Evolutionary conservation across 2,888 invertebrate species (phyloP).

Genomic region (Hirtodrosophila confusa): DNA sequence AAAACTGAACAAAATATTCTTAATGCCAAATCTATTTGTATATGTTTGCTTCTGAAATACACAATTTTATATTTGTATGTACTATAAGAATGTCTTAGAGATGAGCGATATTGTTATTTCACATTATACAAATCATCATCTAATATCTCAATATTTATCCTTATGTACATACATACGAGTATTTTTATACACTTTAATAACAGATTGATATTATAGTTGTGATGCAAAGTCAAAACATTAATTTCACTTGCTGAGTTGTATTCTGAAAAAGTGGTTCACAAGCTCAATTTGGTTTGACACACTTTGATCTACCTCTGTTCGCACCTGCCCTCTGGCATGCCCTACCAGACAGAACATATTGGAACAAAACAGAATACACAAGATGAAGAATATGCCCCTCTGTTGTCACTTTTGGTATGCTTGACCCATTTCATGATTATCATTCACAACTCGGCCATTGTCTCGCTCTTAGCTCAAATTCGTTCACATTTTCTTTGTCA

Average conservation of each 20-base stretch:
- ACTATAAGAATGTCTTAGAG: too few relatives aligned
- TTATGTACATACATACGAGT: too few relatives aligned
- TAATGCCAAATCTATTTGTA: too few relatives aligned
- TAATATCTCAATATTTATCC: too few relatives aligned
- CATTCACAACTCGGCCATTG: conserved; percentile 52
- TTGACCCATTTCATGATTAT: conserved; percentile 74
- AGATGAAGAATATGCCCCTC: conserved; percentile 23
- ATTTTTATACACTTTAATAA: too few relatives aligned
- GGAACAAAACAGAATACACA: conserved; percentile 4
- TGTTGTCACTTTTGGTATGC: conserved; percentile 70
- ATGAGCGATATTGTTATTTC: too few relatives aligned
- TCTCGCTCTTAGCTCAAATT: conserved; percentile 20
- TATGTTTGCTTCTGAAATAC: too few relatives aligned
- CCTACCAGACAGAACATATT: conserved; percentile 23
- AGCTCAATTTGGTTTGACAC: conserved; percentile 32
- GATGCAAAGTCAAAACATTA: too few relatives aligned
- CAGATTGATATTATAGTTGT: too few relatives aligned
- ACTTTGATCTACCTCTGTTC: conserved; percentile 41
- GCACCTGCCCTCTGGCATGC: conserved; percentile 32
- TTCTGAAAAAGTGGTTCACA: conserved; percentile 8
- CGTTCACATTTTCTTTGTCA: conserved; percentile 25
- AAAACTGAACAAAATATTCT: too few relatives aligned
- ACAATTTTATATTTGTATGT: too few relatives aligned
- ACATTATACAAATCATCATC: too few relatives aligned
- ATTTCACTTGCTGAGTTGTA: conserved; percentile 1